Evolutionary conservation across 1,140 invertebrate genomes (phyloP).

Genomic region (Papilio helenus): DNA sequence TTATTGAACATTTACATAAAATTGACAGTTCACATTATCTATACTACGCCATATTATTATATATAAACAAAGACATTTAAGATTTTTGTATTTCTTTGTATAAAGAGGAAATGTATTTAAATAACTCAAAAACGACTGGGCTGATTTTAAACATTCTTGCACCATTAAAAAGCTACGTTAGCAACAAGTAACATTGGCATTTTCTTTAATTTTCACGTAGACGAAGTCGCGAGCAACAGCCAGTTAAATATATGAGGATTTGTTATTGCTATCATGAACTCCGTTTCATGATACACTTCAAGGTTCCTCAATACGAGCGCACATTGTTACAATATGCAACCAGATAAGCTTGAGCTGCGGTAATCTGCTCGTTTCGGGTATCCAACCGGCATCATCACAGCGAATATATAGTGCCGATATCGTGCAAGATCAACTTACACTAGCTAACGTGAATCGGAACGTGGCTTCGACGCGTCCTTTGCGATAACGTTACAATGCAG

Average conservation of each 20-base stretch:
- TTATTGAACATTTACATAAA: neutral
- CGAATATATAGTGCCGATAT: conserved; percentile 40
- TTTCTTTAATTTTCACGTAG: too few species aligned
- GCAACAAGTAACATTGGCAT: too few species aligned
- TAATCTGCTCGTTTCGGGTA: conserved; percentile 49
- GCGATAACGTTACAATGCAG: conserved; percentile 71
- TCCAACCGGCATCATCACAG: conserved; percentile 36
- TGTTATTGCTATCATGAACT: neutral
- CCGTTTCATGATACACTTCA: neutral
- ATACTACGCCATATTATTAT: too few species aligned
- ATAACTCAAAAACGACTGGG: too few species aligned
- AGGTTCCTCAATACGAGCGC: neutral
- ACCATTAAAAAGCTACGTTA: too few species aligned
- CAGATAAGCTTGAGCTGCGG: conserved; percentile 54
- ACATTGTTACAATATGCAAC: conserved; percentile 27
- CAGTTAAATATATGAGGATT: neutral
- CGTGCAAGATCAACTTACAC: conserved; percentile 56
- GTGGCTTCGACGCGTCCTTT: conserved; percentile 55
- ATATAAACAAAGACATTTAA: too few species aligned
- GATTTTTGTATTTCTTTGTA: too few species aligned
- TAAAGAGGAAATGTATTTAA: too few species aligned
- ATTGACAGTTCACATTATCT: neutral
- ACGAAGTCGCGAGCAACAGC: too few species aligned
- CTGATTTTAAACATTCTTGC: too few species aligned
- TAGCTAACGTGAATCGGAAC: conserved; percentile 54